Evolutionary conservation across 2,797 vertebrate genomes (phyloP), one percentile per base, ranked within the genome.

Genomic region (Diplodus sargus): DNA sequence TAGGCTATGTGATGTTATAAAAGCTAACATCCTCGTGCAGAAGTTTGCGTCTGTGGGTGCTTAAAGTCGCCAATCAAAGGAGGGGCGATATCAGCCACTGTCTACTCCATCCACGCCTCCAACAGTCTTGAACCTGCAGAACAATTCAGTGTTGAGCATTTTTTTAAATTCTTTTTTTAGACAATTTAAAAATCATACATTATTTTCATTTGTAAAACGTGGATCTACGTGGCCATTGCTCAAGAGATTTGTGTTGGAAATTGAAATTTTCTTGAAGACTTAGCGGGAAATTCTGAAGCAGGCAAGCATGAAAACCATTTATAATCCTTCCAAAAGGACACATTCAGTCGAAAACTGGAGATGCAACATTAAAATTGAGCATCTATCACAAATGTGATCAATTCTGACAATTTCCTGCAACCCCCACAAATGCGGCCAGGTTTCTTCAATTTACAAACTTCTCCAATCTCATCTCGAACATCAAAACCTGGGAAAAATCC

Each of bases 401-500:
- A 70, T 70, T 18, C 45, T 3, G 34, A 66, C 43, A 18, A 51
- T 71, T 28, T 51, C 13, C 45, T 1, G 7, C 48, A 47, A 34
- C 34, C 11, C 18, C 13, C 64, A 7, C 30, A 53, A 57, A 77
- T 83, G 76, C 57, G 30, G 57, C 16, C 15, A 34, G 48, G 14
- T 58, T 58, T 63, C 74, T 53, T 53, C 14, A 65, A 59, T 75
- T 70, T 48, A 74, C 61, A 67, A 62, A 78, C 23, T 65, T 65
- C 4, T 68, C 52, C 56, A 30, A 59, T 71, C 69, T 76, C 73
- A 68, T 59, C 52, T 28, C 28, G 34, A 30, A 78, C 82, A 83
- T 76, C 78, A 84, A 65, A 81, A 63, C 43, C 47, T 75, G 34
- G 45, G 73, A 72, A 85, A 85, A 86, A 79, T 68, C 66, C 74